Evolutionary conservation across 30 jellyfish, hydroid and myxozoan genomes (phyloP).

Genomic region (Hydractinia echinata): DNA sequence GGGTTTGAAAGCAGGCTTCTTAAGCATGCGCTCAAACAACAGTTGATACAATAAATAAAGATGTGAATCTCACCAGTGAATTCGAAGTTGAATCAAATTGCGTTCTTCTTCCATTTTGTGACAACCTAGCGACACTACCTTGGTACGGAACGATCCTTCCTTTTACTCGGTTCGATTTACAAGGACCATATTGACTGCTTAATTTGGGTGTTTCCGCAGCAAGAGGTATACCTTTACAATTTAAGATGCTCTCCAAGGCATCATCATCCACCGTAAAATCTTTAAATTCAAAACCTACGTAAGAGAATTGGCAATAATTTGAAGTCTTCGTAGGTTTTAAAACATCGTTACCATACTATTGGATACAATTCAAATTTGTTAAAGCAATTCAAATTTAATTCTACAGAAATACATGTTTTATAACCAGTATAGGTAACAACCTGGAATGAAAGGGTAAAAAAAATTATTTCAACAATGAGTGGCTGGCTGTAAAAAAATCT

Average conservation of each 20-base stretch:
- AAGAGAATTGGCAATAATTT: not conserved
- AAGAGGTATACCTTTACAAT: constrained; percentile 24
- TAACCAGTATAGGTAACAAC: no score
- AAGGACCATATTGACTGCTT: constrained; percentile 41
- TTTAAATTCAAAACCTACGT: constrained; percentile 28
- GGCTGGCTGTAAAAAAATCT: no score
- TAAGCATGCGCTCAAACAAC: not conserved
- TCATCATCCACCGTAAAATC: constrained; percentile 26
- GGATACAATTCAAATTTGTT: no score
- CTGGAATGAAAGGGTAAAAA: no score
- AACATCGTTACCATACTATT: not conserved
- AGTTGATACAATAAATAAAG: not conserved
- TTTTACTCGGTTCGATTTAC: not conserved
- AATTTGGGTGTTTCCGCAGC: constrained; percentile 9
- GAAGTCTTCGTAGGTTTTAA: not conserved
- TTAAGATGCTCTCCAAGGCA: constrained; percentile 35
- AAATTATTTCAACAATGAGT: no score
- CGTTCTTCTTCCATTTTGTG: constrained; percentile 9
- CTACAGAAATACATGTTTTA: no score
- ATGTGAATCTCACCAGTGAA: not conserved
- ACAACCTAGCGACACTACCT: not conserved
- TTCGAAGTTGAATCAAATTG: not conserved
- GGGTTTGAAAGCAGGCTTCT: no score
- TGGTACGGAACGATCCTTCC: constrained; percentile 30
- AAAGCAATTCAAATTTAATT: no score